Conservation (phyloP, 2,888 invertebrate species). For the Epistrophe eligans region DNA sequence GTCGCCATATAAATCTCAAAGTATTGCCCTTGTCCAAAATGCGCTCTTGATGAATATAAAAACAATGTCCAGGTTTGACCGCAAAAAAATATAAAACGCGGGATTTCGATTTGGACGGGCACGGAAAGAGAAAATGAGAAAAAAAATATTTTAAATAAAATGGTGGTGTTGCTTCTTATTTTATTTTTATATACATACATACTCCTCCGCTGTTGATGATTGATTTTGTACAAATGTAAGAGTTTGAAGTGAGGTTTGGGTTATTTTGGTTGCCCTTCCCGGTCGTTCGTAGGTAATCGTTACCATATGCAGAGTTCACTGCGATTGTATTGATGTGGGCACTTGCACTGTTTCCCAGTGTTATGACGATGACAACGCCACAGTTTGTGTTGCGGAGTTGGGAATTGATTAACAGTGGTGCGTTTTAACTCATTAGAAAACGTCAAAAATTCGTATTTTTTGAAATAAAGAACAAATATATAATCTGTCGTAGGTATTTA, state of each 20-base stretch:
- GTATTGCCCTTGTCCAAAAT: background rate
- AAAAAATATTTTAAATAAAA: background rate
- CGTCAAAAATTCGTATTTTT: background rate
- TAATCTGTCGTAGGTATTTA: no score
- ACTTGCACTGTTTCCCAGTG: background rate
- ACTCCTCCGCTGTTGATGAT: slow-evolving; percentile 50
- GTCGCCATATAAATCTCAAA: background rate
- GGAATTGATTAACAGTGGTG: background rate
- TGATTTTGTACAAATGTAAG: slow-evolving; percentile 46
- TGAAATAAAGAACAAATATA: no score
- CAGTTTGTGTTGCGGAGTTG: no score
- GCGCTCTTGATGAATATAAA: background rate
- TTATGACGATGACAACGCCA: background rate
- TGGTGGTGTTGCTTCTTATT: slow-evolving; percentile 1
- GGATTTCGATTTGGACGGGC: slow-evolving; percentile 54
- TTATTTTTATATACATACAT: background rate
- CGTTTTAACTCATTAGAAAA: background rate
- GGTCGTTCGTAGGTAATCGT: slow-evolving; percentile 3
- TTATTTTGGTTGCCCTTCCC: background rate
- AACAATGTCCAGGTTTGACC: slow-evolving; percentile 50
- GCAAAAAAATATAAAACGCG: slow-evolving; percentile 52
- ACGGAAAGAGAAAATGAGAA: slow-evolving; percentile 44
- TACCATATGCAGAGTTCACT: background rate
- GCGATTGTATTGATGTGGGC: background rate
- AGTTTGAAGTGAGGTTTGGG: background rate